Base-by-base conservation (phyloP, 2,888 invertebrate species). In the Steinernema carpocapsae region DNA sequence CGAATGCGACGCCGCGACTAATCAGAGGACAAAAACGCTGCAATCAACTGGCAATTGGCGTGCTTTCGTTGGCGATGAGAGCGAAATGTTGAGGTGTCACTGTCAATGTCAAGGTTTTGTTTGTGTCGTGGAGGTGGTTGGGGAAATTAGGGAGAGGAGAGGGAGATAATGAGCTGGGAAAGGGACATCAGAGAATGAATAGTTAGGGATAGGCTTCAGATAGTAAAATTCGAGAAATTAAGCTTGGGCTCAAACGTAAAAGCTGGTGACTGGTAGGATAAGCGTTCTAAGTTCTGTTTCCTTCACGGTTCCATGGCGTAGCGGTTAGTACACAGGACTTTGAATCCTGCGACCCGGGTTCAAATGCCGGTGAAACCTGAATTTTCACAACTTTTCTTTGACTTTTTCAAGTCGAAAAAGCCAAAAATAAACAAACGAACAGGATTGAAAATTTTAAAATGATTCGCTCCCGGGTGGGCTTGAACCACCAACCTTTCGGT, bases 401-500 rank as follows among this genome's bases (percentile, higher is more conserved):
- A n/a, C n/a, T n/a, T n/a, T n/a, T n/a, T n/a, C n/a, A n/a, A n/a
- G n/a, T n/a, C n/a, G n/a, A n/a, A n/a, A n/a, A n/a, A n/a, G n/a
- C n/a, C n/a, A n/a, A n/a, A n/a, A n/a, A n/a, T n/a, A n/a, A n/a
- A n/a, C n/a, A n/a, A n/a, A n/a, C n/a, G n/a, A n/a, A n/a, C n/a
- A n/a, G n/a, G n/a, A n/a, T n/a, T n/a, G n/a, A 37, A 10, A 37
- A 37, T 37, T 37, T 37, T 10, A 37, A 37, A 37, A 37, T 6
- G 3, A 37, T 37, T 22, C 52, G 52, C 52, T 52, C 24, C 76
- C 76, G 76, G 76, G 76, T 70, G 80, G 80, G 76, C 76, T 80
- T 72, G 80, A 80, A 80, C 80, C 80, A 78, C 80, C 80, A 80
- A 80, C 80, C 80, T 80, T 80, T 80, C 80, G 80, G 80, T 80